A percentile compares a stretch with the other conserved stretches of the same genome.
phyloP scores from a whole-genome alignment of 1,140 invertebrate species.

The Diachasmimorpha longicaudata region DNA sequence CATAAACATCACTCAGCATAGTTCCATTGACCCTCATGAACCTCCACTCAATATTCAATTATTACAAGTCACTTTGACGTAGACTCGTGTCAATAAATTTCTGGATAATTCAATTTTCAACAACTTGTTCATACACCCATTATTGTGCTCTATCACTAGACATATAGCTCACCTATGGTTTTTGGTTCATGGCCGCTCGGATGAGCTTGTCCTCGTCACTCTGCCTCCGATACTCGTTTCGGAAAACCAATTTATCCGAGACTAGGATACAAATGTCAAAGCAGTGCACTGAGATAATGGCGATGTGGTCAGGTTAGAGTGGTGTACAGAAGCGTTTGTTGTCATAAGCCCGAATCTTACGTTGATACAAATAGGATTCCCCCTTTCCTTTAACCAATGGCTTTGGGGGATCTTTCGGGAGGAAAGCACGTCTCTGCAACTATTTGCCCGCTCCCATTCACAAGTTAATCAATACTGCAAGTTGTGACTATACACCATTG shows the following conservation, averaged over 20 bases:
- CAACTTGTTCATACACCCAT: too few species aligned
- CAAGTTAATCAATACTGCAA: neutral
- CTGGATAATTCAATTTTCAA: too few species aligned
- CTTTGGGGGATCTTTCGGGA: neutral
- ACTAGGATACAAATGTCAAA: constrained; percentile 35
- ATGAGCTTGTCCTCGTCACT: constrained; percentile 18
- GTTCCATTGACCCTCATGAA: too few species aligned
- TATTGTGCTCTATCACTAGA: too few species aligned
- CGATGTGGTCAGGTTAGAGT: constrained; percentile 22
- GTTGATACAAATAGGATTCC: constrained; percentile 7
- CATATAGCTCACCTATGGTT: neutral
- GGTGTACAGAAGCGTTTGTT: constrained; percentile 9
- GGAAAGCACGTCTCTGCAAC: neutral
- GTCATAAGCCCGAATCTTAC: constrained; percentile 16
- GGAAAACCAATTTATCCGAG: constrained; percentile 37
- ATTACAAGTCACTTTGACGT: too few species aligned
- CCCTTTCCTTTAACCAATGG: neutral
- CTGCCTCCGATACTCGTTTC: neutral
- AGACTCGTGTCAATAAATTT: too few species aligned
- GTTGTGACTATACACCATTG: neutral
- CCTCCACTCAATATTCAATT: too few species aligned
- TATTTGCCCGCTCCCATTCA: neutral
- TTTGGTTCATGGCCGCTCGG: neutral
- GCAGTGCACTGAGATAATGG: constrained; percentile 35
- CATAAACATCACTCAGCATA: too few species aligned